A percentile compares a stretch with the other conserved stretches of the same genome.
Conservation (phyloP, 2,113 vertebrate species). For the Rynchops niger region DNA sequence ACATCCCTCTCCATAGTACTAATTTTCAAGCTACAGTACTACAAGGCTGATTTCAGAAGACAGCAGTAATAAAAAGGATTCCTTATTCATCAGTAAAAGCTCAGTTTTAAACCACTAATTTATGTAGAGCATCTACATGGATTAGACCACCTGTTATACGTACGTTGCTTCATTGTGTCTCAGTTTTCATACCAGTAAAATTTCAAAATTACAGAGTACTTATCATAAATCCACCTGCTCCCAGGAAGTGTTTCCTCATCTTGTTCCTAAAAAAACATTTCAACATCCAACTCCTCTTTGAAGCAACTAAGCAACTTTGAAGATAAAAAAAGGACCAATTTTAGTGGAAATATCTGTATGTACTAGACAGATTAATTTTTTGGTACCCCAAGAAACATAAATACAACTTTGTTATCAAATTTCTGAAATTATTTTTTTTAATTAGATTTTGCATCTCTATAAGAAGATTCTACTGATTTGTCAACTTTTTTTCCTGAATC, state of each 20-base stretch:
- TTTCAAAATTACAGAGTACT: not conserved
- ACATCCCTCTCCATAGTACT: not conserved
- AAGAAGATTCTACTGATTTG: not conserved
- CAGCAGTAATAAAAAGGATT: constrained; percentile 5
- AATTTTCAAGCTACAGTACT: not conserved
- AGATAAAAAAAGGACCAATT: not conserved
- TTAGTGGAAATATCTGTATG: not conserved
- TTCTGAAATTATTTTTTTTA: too few relatives aligned
- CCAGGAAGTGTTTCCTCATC: not conserved
- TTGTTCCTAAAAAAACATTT: not conserved
- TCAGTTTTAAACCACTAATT: constrained; percentile 50
- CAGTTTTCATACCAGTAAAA: not conserved
- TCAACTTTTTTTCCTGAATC: not conserved
- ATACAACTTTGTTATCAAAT: not conserved
- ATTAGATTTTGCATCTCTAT: not conserved
- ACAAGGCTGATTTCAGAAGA: constrained; percentile 12
- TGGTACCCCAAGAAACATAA: not conserved
- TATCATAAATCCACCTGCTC: not conserved
- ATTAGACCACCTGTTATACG: constrained; percentile 53
- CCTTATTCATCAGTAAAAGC: not conserved
- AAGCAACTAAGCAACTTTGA: not conserved
- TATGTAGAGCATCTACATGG: not conserved
- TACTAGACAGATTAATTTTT: not conserved
- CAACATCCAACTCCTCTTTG: not conserved
- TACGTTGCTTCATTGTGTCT: not conserved